Evolutionary conservation across 2,113 vertebrate genomes (phyloP).

Genomic region (Canis aureus): DNA sequence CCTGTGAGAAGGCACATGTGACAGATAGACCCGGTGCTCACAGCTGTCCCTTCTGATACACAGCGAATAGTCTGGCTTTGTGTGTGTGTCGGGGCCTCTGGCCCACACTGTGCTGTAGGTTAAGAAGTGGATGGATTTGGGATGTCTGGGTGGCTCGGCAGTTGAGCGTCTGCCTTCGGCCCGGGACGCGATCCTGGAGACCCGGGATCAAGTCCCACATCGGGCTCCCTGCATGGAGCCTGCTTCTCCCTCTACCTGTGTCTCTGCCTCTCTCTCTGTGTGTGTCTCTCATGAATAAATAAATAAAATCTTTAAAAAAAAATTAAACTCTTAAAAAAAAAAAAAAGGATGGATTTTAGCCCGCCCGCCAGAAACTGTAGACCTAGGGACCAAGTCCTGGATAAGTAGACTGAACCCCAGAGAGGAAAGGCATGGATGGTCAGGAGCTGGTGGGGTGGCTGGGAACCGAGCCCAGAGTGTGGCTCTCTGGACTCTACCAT

Average conservation of each 20-base stretch:
- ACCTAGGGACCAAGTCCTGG: background rate
- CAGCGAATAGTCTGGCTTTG: background rate
- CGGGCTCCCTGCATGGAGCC: too few relatives aligned
- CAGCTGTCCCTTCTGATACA: rapidly evolving
- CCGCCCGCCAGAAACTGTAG: background rate
- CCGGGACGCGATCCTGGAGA: too few relatives aligned
- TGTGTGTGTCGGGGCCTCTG: background rate
- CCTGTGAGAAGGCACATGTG: background rate
- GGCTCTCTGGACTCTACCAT: background rate
- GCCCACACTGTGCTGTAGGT: background rate
- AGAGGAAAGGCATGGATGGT: background rate
- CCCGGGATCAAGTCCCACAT: too few relatives aligned
- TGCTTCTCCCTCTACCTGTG: too few relatives aligned
- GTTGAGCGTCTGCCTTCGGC: too few relatives aligned
- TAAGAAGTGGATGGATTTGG: background rate
- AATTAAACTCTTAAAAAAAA: background rate
- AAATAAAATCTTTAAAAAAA: too few relatives aligned
- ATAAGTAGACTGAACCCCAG: background rate
- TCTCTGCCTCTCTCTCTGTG: too few relatives aligned
- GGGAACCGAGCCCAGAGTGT: background rate
- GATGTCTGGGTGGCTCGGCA: too few relatives aligned
- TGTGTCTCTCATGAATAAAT: too few relatives aligned
- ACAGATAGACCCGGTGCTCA: background rate
- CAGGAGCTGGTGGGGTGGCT: background rate
- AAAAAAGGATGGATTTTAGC: background rate